A percentile compares a stretch with the other conserved stretches of the same genome.
phyloP scores from a whole-genome alignment of 2,888 invertebrate genomes.

The Eubasilissa splendida region DNA sequence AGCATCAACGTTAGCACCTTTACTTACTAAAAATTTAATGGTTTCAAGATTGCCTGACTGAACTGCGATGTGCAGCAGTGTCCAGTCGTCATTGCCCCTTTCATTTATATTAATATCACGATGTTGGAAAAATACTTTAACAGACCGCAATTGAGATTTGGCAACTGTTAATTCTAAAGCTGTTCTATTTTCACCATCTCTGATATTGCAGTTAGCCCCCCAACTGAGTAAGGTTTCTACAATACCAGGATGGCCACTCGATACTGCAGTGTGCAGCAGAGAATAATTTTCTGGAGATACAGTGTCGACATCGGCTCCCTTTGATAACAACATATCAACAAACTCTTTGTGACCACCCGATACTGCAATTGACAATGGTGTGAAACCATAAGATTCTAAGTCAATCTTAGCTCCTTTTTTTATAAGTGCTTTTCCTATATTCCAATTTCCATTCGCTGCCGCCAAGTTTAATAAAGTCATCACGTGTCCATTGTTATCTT shows the following conservation, averaged over 20 bases:
- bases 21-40: neutral
- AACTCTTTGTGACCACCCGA: neutral
- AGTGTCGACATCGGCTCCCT: neutral
- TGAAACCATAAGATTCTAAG: too few species aligned
- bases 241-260: neutral
- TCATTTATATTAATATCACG: neutral
- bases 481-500: neutral
- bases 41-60: neutral
- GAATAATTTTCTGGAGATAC: neutral
- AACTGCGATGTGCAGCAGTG: slow-evolving; percentile 4
- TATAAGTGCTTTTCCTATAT: neutral
- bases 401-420: neutral
- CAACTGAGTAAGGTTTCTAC: neutral
- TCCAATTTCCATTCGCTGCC: neutral
- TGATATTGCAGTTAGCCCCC: neutral
- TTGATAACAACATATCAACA: neutral
- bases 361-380: neutral
- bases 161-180: slow-evolving; percentile 2
- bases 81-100: neutral
- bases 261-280: neutral
- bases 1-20: neutral
- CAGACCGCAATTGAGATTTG: neutral
- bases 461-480: neutral
- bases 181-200: neutral
- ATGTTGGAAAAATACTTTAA: neutral